These are phyloP conservation scores for Himalopsyche anomala DNA, from an alignment of 2,888 invertebrate genomes.

Conservation along the genomic window DNA sequence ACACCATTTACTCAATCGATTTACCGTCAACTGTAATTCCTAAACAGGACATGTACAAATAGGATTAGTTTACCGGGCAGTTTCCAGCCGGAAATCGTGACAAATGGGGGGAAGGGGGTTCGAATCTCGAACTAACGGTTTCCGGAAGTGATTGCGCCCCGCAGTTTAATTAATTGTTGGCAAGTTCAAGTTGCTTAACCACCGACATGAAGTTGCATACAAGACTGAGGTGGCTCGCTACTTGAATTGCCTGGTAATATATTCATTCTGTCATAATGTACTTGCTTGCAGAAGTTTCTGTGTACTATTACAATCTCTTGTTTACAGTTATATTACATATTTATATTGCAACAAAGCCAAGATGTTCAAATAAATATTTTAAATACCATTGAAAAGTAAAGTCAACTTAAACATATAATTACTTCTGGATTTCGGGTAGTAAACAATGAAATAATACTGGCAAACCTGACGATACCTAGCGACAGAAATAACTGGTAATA, in stretches of 20 bases:
- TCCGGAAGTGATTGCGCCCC: conserved; percentile 31
- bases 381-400: too few relatives aligned
- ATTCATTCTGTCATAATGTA: not conserved
- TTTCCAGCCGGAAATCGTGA: conserved; percentile 19
- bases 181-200: conserved; percentile 34
- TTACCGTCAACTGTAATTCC: conserved; percentile 15
- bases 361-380: too few relatives aligned
- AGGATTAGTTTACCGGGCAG: conserved; percentile 16
- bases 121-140: conserved; percentile 26
- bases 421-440: too few relatives aligned
- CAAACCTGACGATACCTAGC: too few relatives aligned
- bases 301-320: too few relatives aligned
- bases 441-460: too few relatives aligned
- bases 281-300: not conserved
- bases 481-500: too few relatives aligned
- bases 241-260: not conserved
- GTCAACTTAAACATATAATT: too few relatives aligned
- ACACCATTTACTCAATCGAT: conserved; percentile 24
- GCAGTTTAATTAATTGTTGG: conserved; percentile 23
- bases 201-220: conserved; percentile 20
- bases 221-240: not conserved
- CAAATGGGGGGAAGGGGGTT: conserved; percentile 15
- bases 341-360: too few relatives aligned
- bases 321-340: too few relatives aligned
- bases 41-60: conserved; percentile 26